Evolutionary conservation across 92 coral and sea anemone genomes (phyloP), one percentile per base, ranked within the genome.

Genomic region (Plumapathes pennacea): DNA sequence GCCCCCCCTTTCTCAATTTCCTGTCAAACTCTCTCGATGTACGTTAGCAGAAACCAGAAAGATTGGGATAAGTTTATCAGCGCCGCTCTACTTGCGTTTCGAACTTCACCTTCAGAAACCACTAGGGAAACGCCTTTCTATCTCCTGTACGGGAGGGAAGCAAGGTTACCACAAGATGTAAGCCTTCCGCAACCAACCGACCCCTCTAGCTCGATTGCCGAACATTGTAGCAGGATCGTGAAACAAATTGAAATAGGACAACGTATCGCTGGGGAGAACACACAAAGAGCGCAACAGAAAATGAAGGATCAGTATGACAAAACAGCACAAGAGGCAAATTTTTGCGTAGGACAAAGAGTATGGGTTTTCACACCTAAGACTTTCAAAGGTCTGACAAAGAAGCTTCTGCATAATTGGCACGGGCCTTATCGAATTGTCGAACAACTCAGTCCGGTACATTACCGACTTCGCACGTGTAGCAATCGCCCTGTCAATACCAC

Each of bases 61-160:
- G 76, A 83, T 18, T 83, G 85, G 90, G 85, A 71, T 25, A 10
- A 42, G 8, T 69, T 62, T 26, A 39, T 77, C 23, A 72, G 70
- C 2, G 41, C 75, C 11, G 48, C 77, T 4, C 34, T 69, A 18
- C 72, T 83, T 42, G 90, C 71, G 1, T 84, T 64, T 46, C 46
- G 82, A 0, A 46, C 66, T 13, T 30, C 79, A 1, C 78, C 84
- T 0, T 56, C 65, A 0, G 82, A 56, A 1, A 45, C 73, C 32
- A 64, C 77, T 0, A 65, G 82, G 0, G 78, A 84, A 34, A 36
- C 69, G 7, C 74, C 90, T 8, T 84, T 72, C 42, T 76, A 38
- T 27, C 30, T 69, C 15, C 26, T 77, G 3, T 83, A 69, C 24
- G 89, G 85, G 0, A 44, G 84, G 3, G 80, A 83, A 32, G 65